Evolutionary conservation across 2,888 invertebrate genomes (phyloP), one percentile per base, ranked within the genome.

Genomic region (Micoletzkya japonica): DNA sequence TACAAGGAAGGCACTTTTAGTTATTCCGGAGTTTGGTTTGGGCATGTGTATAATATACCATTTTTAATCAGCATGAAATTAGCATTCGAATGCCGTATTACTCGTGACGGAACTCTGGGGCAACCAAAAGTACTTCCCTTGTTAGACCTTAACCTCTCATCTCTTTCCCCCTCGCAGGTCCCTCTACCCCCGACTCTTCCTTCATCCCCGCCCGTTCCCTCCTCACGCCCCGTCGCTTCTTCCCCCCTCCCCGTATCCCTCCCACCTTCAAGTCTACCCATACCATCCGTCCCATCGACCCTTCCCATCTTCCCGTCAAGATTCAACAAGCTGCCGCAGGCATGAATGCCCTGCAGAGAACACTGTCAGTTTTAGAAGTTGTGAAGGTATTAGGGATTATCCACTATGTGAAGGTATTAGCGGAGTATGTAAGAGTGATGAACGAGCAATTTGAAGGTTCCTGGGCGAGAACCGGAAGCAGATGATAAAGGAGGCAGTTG

Each of bases 381-480:
- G 4, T 52, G 52, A 24, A 6, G 14, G 4, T 24, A 28, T 32
- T 54, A 3, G 4, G 7, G 28, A 60, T 44, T 32, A 26, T 32
- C 58, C 37, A 68, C 20, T 32, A 37, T 17, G 14, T 20, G 32
- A 14, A 32, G 64, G n/a, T 56, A 52, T 10, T 20, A 7, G 67
- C 20, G 26, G 54, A 52, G 52, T 17, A 20, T 7, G 49, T 57
- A 10, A 54, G 30, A 50, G 20, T 17, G 26, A 50, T n/a, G 2
- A 37, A 26, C n/a, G n/a, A 58, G n/a, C n/a, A n/a, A n/a, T n/a
- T 64, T 77, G 63, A 68, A 79, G 77, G 49, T 76, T 82, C 54
- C 73, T 84, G n/a, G 85, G 83, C 17, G 84, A 85, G 61, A 77
- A 80, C 50, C 72, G 78, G 36, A 28, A 52, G n/a, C 30, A 32